Evolutionary conservation across 2,113 vertebrate genomes (phyloP), one percentile per base, ranked within the genome.

Genomic region (Perognathus longimembris): DNA sequence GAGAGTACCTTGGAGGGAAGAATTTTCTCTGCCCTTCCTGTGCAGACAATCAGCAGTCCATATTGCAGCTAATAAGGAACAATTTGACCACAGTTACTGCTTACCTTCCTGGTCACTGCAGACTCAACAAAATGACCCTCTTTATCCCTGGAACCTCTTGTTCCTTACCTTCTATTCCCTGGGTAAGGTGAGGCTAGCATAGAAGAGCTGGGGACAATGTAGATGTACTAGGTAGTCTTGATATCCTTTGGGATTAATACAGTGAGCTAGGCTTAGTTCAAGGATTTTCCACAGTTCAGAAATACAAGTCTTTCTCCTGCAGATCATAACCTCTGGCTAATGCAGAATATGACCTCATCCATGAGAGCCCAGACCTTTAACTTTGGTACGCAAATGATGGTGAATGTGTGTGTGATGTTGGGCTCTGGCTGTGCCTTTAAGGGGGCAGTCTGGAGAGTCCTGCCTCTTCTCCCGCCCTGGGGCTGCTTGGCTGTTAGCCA

Each of bases 321-420:
- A 99, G 98, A 99, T 99, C 92, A 99, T 99, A 99, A 99, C 97
- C 99, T 99, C 66, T 99, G 99, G 97, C 98, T 99, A 95, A 99
- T 99, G 98, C 99, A 99, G 98, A 99, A 99, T 91, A 99, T 99
- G 98, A 98, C 99, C 63, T 99, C 99, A 3, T 99, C 99, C 93
- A 99, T 99, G 99, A 99, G 91, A 99, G 97, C 99, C 90, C 98
- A 99, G 97, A 99, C 99, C 96, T 99, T 99, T 1, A 99, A 99
- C 93, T 97, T 99, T 32, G 99, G 99, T 74, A 98, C 99, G 85
- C 99, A 99, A 98, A 99, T 99, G 97, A 98, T 99, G 98, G 98
- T 99, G 98, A 99, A 99, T 95, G 99, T n/a, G n/a, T n/a, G n/a
- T n/a, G n/a, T n/a, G n/a, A n/a, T n/a, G n/a, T n/a, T n/a, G n/a